Evolutionary conservation across 1,140 invertebrate species (phyloP).

Genomic region (Drosophila melanica): DNA sequence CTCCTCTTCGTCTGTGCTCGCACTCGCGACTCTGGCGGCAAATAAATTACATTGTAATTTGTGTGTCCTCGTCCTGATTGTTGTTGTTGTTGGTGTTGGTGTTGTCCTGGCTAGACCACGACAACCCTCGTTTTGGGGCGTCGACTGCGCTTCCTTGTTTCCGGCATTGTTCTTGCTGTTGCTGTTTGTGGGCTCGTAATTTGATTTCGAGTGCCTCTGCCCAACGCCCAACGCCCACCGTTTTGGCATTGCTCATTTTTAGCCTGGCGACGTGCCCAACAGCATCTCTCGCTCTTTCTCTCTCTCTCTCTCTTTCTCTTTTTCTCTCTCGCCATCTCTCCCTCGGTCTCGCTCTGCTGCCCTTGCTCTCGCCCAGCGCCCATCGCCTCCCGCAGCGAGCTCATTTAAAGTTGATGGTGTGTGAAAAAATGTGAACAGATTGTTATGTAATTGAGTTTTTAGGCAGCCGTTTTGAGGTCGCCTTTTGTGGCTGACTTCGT

Average conservation of each 20-base stretch:
- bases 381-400: conserved; percentile 39
- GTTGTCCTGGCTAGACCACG: conserved; percentile 57
- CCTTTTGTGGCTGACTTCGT: conserved; percentile 71
- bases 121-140: conserved; percentile 57
- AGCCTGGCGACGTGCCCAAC: conserved; percentile 58
- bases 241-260: conserved; percentile 70
- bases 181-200: conserved; percentile 60
- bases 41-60: conserved; percentile 84
- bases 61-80: conserved; percentile 61
- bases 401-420: conserved; percentile 84
- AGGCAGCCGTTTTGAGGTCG: conserved; percentile 81
- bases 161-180: background rate
- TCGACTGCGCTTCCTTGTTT: conserved; percentile 8
- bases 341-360: background rate
- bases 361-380: background rate
- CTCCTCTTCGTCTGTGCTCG: background rate
- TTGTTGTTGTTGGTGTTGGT: conserved; percentile 41
- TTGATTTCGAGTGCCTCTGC: conserved; percentile 76
- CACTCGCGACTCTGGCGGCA: conserved; percentile 56
- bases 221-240: conserved; percentile 40
- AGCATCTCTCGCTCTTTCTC: background rate
- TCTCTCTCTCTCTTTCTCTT: background rate
- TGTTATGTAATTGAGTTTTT: conserved; percentile 84
- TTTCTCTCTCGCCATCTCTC: background rate
- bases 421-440: conserved; percentile 84